Evolutionary conservation across 2,113 vertebrate genomes (phyloP).

Genomic region (Actenoides lindsayi): DNA sequence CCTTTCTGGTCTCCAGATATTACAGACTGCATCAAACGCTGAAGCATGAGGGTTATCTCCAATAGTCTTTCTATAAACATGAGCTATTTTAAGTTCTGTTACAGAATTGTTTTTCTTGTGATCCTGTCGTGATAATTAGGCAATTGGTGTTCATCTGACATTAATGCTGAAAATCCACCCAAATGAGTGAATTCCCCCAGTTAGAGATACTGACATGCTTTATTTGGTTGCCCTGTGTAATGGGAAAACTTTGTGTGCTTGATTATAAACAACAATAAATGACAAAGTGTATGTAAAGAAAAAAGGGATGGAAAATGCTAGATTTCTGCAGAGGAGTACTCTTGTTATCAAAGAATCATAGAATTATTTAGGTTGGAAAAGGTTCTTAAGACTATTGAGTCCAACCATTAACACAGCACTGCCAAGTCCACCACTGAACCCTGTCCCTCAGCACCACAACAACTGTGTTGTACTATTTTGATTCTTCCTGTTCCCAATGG

Average conservation of each 20-base stretch:
- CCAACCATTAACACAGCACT: not conserved
- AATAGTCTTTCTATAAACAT: not conserved
- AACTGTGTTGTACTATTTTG: not conserved
- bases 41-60: not conserved
- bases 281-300: not conserved
- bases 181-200: not conserved
- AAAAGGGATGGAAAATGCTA: not conserved
- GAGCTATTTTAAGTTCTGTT: not conserved
- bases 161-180: not conserved
- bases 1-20: not conserved
- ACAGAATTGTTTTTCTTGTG: not conserved
- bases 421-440: not conserved
- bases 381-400: rapidly evolving
- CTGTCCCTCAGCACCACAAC: not conserved
- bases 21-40: not conserved
- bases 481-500: not conserved
- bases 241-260: not conserved
- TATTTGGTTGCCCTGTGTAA: not conserved
- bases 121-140: not conserved
- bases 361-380: not conserved
- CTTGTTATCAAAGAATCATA: not conserved
- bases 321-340: not conserved
- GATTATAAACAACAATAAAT: not conserved
- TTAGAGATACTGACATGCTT: not conserved
- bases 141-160: not conserved